Base-by-base conservation (phyloP, 1,140 invertebrate genomes). In the Ceratina calcarata region DNA sequence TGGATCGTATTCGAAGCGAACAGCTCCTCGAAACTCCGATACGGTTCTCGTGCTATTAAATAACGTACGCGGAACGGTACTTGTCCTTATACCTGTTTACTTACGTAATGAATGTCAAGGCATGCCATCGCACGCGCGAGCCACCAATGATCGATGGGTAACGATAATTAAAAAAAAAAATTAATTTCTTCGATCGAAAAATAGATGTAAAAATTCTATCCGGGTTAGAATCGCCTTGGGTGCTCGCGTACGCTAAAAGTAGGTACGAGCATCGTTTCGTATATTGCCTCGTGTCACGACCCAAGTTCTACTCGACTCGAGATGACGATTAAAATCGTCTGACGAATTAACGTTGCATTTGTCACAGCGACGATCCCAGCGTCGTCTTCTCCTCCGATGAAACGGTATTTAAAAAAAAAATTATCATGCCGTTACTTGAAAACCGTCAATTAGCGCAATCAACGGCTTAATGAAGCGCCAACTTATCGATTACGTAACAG, bases 91-190 rank as follows among this genome's bases (percentile, higher is more conserved):
- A 81, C 73, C 83, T 75, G 72, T 78, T 89, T 89, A 89, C 83
- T 89, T 89, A 89, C 81, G 81, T 89, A 90, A 90, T 78, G 70
- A 89, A 89, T 90, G 88, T 89, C 88, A 87, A 82, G 60, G 24
- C 27, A 51, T 58, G 12, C 53, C 20, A 16, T 22, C 18, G 22
- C 32, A 58, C 37, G 37, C 10, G 45, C 13, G 27, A 37, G 32
- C 2, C 3, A 18, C 10, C 7, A 7, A 1, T 15, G 13, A 72
- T 72, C 20, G 37, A 58, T 53, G 15, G n/a, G 24, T 27, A 49
- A 49, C 32, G 6, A 3, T 2, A 27, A 22, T 6, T n/a, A n/a
- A 6, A 15, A 20, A 16, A 22, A 7, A 3, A 10, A 58, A 6
- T 62, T 37, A 66, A 15, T 18, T n/a, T 37, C 2, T 3, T 37